Base-by-base conservation (phyloP, 2,888 invertebrate genomes). In the Hyalella azteca region DNA sequence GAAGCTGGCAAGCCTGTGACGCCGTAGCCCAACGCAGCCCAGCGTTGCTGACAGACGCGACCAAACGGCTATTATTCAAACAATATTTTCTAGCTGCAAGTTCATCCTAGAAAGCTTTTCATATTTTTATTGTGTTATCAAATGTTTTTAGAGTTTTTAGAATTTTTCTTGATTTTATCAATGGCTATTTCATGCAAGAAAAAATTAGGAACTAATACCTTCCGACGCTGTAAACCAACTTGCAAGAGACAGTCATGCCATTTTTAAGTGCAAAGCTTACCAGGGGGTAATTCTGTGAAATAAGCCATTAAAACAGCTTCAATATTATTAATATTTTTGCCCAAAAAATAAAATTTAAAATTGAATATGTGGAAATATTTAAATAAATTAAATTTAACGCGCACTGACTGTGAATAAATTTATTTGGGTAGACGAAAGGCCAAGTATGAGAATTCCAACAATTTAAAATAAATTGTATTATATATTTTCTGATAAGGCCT, bases 1-100 rank as follows among this genome's bases (percentile, higher is more conserved):
- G 66, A 36, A 66, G 66, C 66, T 66, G 66, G 66, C 66, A 66
- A 66, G 66, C 66, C 66, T 66, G 66, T 66, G 66, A 66, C 66
- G 66, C 66, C 66, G 36, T n/a, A 66, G 39, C 66, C 39, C 66
- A 66, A 36, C 36, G 66, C 66, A 36, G 29, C 66, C 66, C 66
- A 15, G 66, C 11, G 19, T 32, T 36, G 2, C 66, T 66, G 39
- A 15, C 66, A 54, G 22, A 54, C 54, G 54, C 54, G 22, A 54
- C 54, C 54, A 54, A 54, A 54, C 11, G 54, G 54, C 54, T 54
- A 54, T 54, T 54, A 54, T 54, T 54, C 26, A 54, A 54, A 54
- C 54, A 54, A 54, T 54, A 54, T 54, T 54, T 54, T 26, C 29
- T 54, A 4, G 29, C 22, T 3, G 26, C 4, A 11, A 9, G 54